Percentiles rank a stretch among this genome's conserved stretches.
Conservation (phyloP, 2,797 vertebrate species). For the Oryzias dopingdopingensis region DNA sequence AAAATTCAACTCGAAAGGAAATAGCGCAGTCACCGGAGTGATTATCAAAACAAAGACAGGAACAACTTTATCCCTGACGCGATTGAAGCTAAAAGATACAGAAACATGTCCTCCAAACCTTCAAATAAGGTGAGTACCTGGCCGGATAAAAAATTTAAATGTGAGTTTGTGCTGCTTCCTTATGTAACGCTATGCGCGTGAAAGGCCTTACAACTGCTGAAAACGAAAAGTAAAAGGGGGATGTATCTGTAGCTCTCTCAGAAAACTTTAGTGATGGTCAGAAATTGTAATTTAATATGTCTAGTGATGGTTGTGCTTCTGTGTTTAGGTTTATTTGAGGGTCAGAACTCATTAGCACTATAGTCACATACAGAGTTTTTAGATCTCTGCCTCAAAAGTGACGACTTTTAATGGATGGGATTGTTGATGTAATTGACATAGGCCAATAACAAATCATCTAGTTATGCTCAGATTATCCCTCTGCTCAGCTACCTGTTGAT, state of each 20-base stretch:
- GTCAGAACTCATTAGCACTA: constrained; percentile 22
- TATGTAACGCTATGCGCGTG: constrained; percentile 8
- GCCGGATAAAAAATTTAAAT: constrained; percentile 14
- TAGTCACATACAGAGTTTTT: constrained; percentile 24
- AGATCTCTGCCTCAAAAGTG: constrained; percentile 5
- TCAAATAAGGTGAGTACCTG: constrained; percentile 84
- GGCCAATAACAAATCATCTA: constrained; percentile 3
- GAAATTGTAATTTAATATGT: constrained; percentile 3
- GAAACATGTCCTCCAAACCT: constrained; percentile 91
- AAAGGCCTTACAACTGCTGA: constrained; percentile 17
- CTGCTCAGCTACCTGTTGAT: constrained; percentile 65
- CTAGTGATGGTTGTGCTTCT: constrained; percentile 1
- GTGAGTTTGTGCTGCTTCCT: constrained; percentile 12
- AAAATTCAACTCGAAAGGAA: constrained; percentile 50
- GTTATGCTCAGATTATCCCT: constrained; percentile 18
- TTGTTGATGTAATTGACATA: constrained; percentile 4
- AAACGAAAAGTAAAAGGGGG: neutral
- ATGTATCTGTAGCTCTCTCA: neutral
- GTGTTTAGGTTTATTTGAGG: constrained; percentile 27
- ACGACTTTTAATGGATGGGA: neutral
- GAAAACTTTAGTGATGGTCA: constrained; percentile 16
- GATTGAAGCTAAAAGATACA: constrained; percentile 57
- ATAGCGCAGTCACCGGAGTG: constrained; percentile 53
- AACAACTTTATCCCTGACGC: constrained; percentile 56
- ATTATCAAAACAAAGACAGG: constrained; percentile 39